Percentiles rank a stretch among this genome's conserved stretches.
Conservation (phyloP, 2,888 invertebrate species). For the Mechanitis mazaeus region DNA sequence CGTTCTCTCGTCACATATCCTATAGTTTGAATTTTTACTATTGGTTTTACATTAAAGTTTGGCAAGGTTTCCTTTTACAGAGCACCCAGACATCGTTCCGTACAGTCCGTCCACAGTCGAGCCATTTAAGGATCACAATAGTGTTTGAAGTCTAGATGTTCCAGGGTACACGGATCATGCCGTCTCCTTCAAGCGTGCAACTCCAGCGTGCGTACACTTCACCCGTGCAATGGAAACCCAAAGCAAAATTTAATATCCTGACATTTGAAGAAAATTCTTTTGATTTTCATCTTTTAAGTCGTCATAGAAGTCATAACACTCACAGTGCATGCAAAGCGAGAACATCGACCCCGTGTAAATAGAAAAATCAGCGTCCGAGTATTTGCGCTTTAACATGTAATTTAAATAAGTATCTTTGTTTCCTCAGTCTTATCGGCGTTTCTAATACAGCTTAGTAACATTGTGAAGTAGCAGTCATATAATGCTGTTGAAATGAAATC, state of each 20-base stretch:
- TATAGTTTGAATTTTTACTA: constrained; percentile 15
- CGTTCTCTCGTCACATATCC: constrained; percentile 18
- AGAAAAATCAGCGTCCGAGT: constrained; percentile 14
- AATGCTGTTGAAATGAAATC: constrained; percentile 44
- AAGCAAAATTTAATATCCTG: constrained; percentile 27
- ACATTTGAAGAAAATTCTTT: constrained; percentile 11
- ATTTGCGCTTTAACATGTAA: constrained; percentile 36
- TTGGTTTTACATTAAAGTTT: constrained; percentile 23
- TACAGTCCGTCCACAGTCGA: constrained; percentile 26
- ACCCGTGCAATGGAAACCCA: constrained; percentile 42
- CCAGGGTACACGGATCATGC: constrained; percentile 55
- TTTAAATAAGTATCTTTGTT: constrained; percentile 33
- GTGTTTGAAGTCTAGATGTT: constrained; percentile 49
- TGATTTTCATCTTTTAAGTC: too few species aligned
- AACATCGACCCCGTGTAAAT: constrained; percentile 39
- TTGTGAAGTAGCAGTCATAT: constrained; percentile 44
- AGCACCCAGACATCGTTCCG: constrained; percentile 15
- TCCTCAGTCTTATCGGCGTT: constrained; percentile 27
- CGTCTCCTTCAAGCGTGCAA: constrained; percentile 58
- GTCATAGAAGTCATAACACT: constrained; percentile 32
- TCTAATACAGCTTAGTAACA: constrained; percentile 46
- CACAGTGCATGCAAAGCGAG: constrained; percentile 34
- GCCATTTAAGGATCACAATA: constrained; percentile 29
- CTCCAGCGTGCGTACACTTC: constrained; percentile 39
- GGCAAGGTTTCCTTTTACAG: constrained; percentile 17